Percentiles rank a stretch among this genome's conserved stretches.
Evolutionary conservation across 1,140 invertebrate genomes (phyloP).

Genomic region (Andrena cerasifolii): DNA sequence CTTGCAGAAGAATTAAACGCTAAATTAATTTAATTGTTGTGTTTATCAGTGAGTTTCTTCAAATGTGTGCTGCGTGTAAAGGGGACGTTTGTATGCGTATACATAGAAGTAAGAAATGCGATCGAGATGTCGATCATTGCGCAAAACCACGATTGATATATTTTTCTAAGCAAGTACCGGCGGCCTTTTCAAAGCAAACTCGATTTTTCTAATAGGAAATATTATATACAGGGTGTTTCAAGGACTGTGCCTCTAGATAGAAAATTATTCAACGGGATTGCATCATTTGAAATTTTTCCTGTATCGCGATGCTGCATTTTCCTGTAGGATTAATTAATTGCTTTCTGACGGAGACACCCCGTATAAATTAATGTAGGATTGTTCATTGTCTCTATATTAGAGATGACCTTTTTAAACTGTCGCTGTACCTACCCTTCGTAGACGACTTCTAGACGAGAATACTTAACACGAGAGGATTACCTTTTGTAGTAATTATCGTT

Average conservation of each 20-base stretch:
- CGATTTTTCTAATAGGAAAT: conserved; percentile 34
- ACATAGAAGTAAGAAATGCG: conserved; percentile 4
- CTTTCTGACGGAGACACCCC: not conserved
- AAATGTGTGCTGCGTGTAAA: not conserved
- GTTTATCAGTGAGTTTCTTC: conserved; percentile 16
- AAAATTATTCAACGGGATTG: conserved; percentile 10
- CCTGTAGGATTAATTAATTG: not conserved
- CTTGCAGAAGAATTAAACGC: conserved; percentile 23
- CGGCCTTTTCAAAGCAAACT: conserved; percentile 17
- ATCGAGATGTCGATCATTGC: conserved; percentile 25
- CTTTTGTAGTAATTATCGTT: not conserved
- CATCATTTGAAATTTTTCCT: conserved; percentile 22
- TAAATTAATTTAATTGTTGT: conserved; percentile 43
- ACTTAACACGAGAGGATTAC: not conserved
- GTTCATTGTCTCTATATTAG: conserved; percentile 49
- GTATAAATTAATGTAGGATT: conserved; percentile 39
- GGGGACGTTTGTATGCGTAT: not conserved
- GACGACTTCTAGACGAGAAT: conserved; percentile 5
- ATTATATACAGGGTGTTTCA: conserved; percentile 27
- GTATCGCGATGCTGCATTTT: conserved; percentile 22
- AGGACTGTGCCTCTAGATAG: not conserved
- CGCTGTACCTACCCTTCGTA: conserved; percentile 35
- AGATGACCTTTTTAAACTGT: conserved; percentile 28
- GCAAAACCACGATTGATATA: conserved; percentile 27
- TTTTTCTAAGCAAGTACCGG: conserved; percentile 39